Base-by-base conservation (phyloP, 1,140 invertebrate genomes). In the Scaptomyza pallida region DNA sequence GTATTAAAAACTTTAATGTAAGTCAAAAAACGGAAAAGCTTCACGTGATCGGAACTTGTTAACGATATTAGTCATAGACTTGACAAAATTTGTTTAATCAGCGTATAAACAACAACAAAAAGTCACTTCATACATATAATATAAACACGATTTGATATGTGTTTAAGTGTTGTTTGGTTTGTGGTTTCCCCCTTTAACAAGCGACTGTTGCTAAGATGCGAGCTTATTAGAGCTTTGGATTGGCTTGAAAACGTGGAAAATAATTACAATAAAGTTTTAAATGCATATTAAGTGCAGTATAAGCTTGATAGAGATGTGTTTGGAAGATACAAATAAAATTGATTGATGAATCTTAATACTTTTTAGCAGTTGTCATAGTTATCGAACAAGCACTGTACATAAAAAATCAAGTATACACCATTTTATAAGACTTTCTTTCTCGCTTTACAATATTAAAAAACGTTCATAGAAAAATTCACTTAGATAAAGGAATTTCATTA, bases 1-100 rank as follows among this genome's bases (percentile, higher is more conserved):
- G 68, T 60, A 82, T 68, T 63, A 72, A 68, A 60, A 55, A 65
- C n/a, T n/a, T n/a, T n/a, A n/a, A n/a, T n/a, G n/a, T 16, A 33
- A 48, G 13, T 55, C 21, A 43, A 26, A 26, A 15, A 62, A 33
- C 23, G 3, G 12, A 15, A 26, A 51, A 43, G n/a, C 21, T 21
- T 35, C n/a, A 30, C 23, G 13, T 59, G 37, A 55, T 55, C 13
- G 13, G 15, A 15, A 50, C 5, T 50, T 59, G 1, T 30, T 44
- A 1, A 26, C n/a, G 23, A 6, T 23, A 60, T 65, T 41, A 57
- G 13, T 48, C 62, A 65, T 23, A 6, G 10, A 2, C 16, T 15
- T 60, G 13, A 16, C 44, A 35, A 19, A 59, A 37, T 48, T 48
- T 47, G 26, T 35, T 47, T 21, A 12, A 56, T 26, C 10, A 16